Percentiles rank a stretch among this genome's conserved stretches.
Evolutionary conservation across 1,140 invertebrate species (phyloP).

Genomic region (Sinonovacula constricta): DNA sequence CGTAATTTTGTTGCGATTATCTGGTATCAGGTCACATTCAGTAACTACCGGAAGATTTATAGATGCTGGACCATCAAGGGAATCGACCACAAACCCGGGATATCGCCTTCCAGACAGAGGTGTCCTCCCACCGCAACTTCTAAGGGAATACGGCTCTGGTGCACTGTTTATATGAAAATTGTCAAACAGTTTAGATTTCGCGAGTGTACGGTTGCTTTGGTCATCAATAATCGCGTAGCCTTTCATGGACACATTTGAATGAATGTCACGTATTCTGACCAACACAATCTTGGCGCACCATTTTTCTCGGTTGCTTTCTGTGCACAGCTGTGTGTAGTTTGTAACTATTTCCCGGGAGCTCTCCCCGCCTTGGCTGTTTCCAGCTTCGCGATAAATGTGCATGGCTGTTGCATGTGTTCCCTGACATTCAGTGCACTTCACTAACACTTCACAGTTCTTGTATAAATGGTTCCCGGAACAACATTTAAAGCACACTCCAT

Average conservation of each 20-base stretch:
- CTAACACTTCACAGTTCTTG: not conserved
- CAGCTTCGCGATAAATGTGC: no score
- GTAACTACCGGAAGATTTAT: constrained; percentile 10
- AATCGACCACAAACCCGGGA: constrained; percentile 8
- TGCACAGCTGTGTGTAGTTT: constrained; percentile 11
- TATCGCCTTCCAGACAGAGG: not conserved
- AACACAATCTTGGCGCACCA: constrained; percentile 44
- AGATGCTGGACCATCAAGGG: not conserved
- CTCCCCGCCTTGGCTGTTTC: no score
- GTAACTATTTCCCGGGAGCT: not conserved
- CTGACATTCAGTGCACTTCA: constrained; percentile 13
- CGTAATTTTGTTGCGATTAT: constrained; percentile 33
- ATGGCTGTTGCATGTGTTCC: constrained; percentile 1
- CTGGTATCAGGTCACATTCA: constrained; percentile 30
- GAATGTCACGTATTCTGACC: not conserved
- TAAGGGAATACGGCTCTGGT: not conserved
- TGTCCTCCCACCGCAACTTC: constrained; percentile 9
- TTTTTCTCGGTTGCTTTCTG: not conserved
- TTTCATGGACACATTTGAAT: not conserved
- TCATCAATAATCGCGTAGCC: constrained; percentile 43
- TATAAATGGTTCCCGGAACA: not conserved
- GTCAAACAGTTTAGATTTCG: not conserved
- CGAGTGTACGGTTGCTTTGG: constrained; percentile 31
- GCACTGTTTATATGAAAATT: constrained; percentile 2
- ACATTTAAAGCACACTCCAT: constrained; percentile 33